A percentile compares a stretch with the other conserved stretches of the same genome.
Evolutionary conservation across 2,113 vertebrate species (phyloP).

Genomic region (Leucosticte australis): DNA sequence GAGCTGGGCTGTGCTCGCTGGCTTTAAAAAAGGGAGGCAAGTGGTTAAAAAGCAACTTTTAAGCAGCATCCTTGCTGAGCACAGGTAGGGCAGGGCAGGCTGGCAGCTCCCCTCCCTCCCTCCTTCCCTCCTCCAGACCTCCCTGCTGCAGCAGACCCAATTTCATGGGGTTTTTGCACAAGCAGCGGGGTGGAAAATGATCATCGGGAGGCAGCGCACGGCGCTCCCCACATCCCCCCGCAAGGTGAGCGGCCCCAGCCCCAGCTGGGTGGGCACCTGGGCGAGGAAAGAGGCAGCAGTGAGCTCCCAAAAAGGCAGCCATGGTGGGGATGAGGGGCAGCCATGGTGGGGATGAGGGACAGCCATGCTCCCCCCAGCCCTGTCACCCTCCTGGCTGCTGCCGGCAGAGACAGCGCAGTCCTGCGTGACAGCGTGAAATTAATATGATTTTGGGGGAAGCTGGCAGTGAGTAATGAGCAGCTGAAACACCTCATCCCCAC

Average conservation of each 20-base stretch:
- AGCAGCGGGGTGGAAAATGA: slow-evolving; percentile 18
- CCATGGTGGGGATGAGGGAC: fast-evolving
- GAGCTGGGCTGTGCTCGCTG: fast-evolving
- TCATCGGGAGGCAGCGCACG: fast-evolving
- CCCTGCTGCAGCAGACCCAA: background rate
- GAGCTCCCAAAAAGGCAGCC: background rate
- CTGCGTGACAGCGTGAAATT: slow-evolving; percentile 66
- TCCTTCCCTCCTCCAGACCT: background rate
- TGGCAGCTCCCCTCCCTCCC: background rate
- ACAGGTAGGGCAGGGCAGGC: background rate
- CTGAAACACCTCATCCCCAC: slow-evolving; percentile 27
- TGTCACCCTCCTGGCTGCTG: background rate
- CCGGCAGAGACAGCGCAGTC: slow-evolving; percentile 39
- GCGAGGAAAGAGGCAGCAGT: background rate
- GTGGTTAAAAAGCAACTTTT: background rate
- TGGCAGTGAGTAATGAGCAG: slow-evolving; percentile 72
- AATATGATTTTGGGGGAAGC: slow-evolving; percentile 61
- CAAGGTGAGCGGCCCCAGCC: background rate
- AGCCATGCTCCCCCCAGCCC: background rate
- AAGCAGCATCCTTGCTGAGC: background rate
- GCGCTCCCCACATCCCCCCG: background rate
- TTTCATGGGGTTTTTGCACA: slow-evolving; percentile 52
- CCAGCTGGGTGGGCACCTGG: background rate
- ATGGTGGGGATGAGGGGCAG: background rate
- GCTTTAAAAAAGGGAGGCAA: background rate